Base-by-base conservation (phyloP, 2,888 invertebrate species). In the Achlya flavicornis region DNA sequence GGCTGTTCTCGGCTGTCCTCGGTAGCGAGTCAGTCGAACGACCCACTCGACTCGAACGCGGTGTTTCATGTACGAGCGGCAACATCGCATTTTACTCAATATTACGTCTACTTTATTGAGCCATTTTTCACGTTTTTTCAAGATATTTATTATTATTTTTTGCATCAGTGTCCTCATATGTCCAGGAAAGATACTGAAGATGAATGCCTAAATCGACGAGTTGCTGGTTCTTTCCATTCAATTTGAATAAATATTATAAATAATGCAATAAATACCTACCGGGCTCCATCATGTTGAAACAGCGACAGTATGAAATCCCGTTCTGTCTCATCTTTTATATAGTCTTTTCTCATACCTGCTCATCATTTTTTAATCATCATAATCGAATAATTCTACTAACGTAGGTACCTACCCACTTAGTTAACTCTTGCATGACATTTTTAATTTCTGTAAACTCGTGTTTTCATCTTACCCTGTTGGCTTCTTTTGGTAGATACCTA, bases 61-160 rank as follows among this genome's bases (percentile, higher is more conserved):
- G 7, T n/a, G 68, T 71, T 81, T 74, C 66, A 70, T 74, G 80
- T 83, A 83, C 79, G 78, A 85, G 70, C 84, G 93, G 92, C 93
- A 93, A 92, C 93, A 86, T 85, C 86, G 92, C 91, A 72, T 72
- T 7, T 43, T 43, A 80, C 78, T 59, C 6, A 41, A 38, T 41
- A 38, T 38, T 6, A 32, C 4, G 16, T 16, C 38, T 48, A 16
- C 10, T 7, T 38, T 38, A 38, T 38, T 38, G 8, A 19, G 60
- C 26, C 26, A 41, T 41, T 33, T 53, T 53, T 53, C 53, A 53
- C 53, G 19, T 53, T 19, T 53, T 53, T 53, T 6, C 53, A 19
- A 10, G 53, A 53, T 14, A 19, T 53, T 53, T 2, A 53, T 3
- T 10, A 53, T 19, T 0, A 16, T 48, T 7, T n/a, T 46, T 46